phyloP scores from a whole-genome alignment of 2,113 vertebrate species.

The Ophthalmolycus amberensis region DNA sequence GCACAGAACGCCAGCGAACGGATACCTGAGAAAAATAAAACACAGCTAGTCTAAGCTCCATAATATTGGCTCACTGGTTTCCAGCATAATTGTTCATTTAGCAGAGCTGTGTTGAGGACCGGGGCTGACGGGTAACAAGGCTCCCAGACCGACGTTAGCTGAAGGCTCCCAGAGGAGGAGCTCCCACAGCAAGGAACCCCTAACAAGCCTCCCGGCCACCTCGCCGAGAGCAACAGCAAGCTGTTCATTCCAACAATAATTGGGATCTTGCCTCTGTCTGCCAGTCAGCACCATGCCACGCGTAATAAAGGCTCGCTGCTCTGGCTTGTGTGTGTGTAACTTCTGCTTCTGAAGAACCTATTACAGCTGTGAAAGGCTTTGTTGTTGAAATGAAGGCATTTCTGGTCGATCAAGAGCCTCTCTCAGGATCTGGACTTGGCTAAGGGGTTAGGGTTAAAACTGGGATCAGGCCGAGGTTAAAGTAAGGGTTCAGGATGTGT shows the following conservation, averaged over 20 bases:
- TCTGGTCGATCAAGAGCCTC: background rate
- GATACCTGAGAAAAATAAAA: background rate
- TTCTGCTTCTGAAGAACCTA: background rate
- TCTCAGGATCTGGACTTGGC: background rate
- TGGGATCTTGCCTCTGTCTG: conserved; percentile 31
- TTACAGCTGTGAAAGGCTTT: conserved; percentile 2
- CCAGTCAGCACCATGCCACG: conserved; percentile 2
- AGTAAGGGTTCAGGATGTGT: background rate
- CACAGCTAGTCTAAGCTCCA: too few relatives aligned
- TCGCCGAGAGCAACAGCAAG: background rate
- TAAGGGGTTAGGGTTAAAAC: background rate
- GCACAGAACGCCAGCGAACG: background rate
- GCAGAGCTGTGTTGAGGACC: conserved; percentile 1
- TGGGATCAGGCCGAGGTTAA: background rate
- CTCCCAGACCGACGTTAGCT: conserved; percentile 7
- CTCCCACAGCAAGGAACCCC: background rate
- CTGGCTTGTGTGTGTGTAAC: background rate
- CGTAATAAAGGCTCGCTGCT: conserved; percentile 3
- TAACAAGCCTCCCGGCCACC: conserved; percentile 47
- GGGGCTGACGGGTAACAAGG: conserved; percentile 3
- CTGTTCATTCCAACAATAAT: conserved; percentile 38
- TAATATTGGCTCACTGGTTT: background rate
- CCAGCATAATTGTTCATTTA: background rate
- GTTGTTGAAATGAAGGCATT: background rate
- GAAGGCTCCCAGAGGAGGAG: conserved; percentile 23